Percentiles rank a stretch among this genome's conserved stretches.
These are phyloP conservation scores for Bombus vancouverensis DNA, from an alignment of 1,140 invertebrate genomes.

Conservation along the genomic window DNA sequence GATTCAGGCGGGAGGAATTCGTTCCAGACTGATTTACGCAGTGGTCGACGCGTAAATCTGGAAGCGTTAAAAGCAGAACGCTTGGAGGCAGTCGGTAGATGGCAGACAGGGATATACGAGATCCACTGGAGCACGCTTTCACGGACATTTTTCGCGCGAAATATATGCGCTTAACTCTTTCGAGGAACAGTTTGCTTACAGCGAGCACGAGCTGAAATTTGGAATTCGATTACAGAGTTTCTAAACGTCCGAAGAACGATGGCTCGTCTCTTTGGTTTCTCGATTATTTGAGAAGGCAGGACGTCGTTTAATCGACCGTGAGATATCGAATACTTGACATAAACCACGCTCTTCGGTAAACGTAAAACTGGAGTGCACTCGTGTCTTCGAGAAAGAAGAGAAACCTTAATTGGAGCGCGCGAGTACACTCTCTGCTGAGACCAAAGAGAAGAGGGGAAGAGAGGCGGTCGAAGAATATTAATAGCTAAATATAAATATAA, in stretches of 20 bases:
- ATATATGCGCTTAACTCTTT: not conserved
- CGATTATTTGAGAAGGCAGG: not conserved
- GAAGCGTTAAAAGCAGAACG: slow-evolving; percentile 30
- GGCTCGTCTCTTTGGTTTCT: not conserved
- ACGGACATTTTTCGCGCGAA: not conserved
- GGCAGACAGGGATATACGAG: not conserved
- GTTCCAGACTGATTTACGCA: slow-evolving; percentile 31
- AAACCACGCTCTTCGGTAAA: not conserved
- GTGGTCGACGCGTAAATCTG: slow-evolving; percentile 22
- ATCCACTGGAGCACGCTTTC: not conserved
- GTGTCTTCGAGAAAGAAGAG: not conserved
- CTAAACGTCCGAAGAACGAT: not conserved
- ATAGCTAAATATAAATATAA: slow-evolving; percentile 24
- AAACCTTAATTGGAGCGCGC: slow-evolving; percentile 21
- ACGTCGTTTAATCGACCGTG: not conserved
- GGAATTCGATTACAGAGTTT: not conserved
- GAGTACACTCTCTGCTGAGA: not conserved
- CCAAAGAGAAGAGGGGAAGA: not conserved
- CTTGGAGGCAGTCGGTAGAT: not conserved
- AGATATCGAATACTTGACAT: not conserved
- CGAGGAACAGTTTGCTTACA: not conserved
- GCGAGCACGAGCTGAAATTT: no score
- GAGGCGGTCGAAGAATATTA: slow-evolving; percentile 2
- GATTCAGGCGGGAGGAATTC: not conserved
- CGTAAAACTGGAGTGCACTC: slow-evolving; percentile 1